Conservation (phyloP, 2,888 invertebrate genomes). For the Drosophila setosimentum region DNA sequence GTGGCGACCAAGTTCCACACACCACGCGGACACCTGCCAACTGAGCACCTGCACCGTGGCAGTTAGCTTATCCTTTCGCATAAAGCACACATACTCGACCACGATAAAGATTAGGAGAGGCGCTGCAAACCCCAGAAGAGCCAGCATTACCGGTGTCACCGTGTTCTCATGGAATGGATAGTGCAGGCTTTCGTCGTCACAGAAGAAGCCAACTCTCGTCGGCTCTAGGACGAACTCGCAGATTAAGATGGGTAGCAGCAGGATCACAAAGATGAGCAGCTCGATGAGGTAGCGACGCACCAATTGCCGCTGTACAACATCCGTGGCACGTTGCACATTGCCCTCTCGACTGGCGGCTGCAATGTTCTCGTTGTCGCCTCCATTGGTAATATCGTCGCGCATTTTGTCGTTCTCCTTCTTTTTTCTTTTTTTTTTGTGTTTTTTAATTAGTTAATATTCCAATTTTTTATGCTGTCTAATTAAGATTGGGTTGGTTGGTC, state of each 20-base stretch:
- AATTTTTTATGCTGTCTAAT: constrained; percentile 59
- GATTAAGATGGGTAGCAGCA: constrained; percentile 70
- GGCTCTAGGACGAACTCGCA: constrained; percentile 78
- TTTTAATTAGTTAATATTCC: constrained; percentile 77
- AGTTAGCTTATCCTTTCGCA: constrained; percentile 47
- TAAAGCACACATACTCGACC: constrained; percentile 69
- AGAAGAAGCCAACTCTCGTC: constrained; percentile 78
- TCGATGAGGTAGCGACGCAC: constrained; percentile 67
- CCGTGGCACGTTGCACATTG: constrained; percentile 10
- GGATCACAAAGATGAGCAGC: constrained; percentile 65
- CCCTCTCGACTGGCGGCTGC: constrained; percentile 4
- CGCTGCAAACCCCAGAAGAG: constrained; percentile 53
- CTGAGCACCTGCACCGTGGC: constrained; percentile 54
- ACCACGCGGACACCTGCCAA: constrained; percentile 64
- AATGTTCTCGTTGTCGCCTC: constrained; percentile 32
- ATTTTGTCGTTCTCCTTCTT: constrained; percentile 45
- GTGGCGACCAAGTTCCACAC: constrained; percentile 61
- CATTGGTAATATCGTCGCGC: constrained; percentile 53
- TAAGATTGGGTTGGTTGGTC: constrained; percentile 48
- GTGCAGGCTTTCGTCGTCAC: constrained; percentile 76
- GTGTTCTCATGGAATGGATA: constrained; percentile 78
- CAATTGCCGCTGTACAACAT: constrained; percentile 45
- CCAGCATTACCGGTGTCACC: constrained; percentile 65
- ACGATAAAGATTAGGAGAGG: constrained; percentile 58
- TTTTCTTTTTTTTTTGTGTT: constrained; percentile 28